Conservation (phyloP, 1,140 invertebrate species). For the Anthonomus grandis region DNA sequence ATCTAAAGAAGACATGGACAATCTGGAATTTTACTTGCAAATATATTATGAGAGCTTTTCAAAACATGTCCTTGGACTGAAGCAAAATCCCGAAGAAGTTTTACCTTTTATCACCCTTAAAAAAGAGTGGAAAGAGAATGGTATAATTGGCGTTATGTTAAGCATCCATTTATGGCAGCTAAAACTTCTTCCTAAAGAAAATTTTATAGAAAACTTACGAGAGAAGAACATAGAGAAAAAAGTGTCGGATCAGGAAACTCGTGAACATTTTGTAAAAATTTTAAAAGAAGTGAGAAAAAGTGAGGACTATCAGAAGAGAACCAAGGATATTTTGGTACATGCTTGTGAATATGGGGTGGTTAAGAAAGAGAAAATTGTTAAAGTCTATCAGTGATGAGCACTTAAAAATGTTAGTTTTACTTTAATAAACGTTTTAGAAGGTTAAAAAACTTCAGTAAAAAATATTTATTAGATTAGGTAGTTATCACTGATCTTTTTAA, state of each 20-base stretch:
- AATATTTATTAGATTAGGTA: no score
- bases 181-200: constrained; percentile 12
- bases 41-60: constrained; percentile 54
- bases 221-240: neutral
- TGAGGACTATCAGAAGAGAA: constrained; percentile 3
- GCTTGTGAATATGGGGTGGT: constrained; percentile 15
- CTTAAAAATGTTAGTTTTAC: no score
- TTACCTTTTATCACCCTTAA: constrained; percentile 48
- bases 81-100: constrained; percentile 48
- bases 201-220: constrained; percentile 1
- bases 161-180: constrained; percentile 12
- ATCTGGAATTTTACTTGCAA: constrained; percentile 51
- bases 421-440: no score
- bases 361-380: constrained; percentile 1
- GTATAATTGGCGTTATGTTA: constrained; percentile 39
- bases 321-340: constrained; percentile 8
- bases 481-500: no score
- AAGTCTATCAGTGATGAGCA: no score
- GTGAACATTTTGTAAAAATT: neutral
- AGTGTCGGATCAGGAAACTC: neutral
- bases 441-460: no score
- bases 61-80: constrained; percentile 43
- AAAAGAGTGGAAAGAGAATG: constrained; percentile 44
- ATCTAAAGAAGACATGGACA: constrained; percentile 49
- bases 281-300: neutral